Base-by-base conservation (phyloP, 2,888 invertebrate species). In the Bibio marci region DNA sequence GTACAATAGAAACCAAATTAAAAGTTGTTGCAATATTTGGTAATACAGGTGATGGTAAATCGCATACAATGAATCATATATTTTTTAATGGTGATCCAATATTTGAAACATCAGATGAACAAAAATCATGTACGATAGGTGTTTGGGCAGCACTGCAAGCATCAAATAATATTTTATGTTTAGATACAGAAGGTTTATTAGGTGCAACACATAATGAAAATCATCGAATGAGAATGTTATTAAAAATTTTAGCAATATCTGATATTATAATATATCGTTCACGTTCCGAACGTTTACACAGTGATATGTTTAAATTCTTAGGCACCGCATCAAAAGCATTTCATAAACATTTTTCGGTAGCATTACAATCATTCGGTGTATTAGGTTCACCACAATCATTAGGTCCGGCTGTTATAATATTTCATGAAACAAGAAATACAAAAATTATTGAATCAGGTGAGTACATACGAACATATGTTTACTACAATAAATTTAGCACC, bases 11-110 rank as follows among this genome's bases (percentile, higher is more conserved):
- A 8, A 12, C 36, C 3, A 73, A 71, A 56, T 71, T 83, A 12
- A 83, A 83, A 62, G 82, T 83, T 13, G 71, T 85, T 1, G 79
- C 83, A 11, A 80, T 86, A 51, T 81, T 85, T 61, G 86, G 86
- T 3, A 85, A 82, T 52, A 80, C 81, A 0, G 83, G 83, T 1
- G 83, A 82, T 60, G 85, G 83, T 2, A 85, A 85, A 59, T 82
- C 82, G 3, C 70, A 77, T 51, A 81, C 81, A 0, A 59, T 85
- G 51, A 86, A 86, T 57, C 70, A 81, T 49, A 67, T 71, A 12
- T 76, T 78, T 53, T 79, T 76, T 52, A 57, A 68, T 46, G 76
- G 76, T 2, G 61, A 65, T 43, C 69, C 72, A 49, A 50, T 76
- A 1, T 61, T 60, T 42, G 52, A 52, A 25, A 61, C 59, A 19